A percentile compares a stretch with the other conserved stretches of the same genome.
Conservation (phyloP, 2,797 vertebrate genomes). For the Acanthopagrus latus region DNA sequence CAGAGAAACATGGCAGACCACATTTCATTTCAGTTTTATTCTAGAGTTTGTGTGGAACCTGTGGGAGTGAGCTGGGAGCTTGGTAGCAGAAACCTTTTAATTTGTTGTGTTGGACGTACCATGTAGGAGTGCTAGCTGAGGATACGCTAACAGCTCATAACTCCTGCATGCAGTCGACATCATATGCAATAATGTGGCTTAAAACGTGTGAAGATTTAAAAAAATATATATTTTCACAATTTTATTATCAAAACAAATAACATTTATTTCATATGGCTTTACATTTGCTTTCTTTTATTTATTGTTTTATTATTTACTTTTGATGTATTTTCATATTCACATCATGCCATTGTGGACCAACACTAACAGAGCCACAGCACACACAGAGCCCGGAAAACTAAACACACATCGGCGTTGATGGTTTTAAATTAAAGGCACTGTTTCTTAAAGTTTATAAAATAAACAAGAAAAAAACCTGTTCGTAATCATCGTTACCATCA, state of each 20-base stretch:
- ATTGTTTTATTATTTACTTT: conserved; percentile 33
- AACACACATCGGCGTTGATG: conserved; percentile 23
- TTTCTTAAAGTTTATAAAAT: conserved; percentile 60
- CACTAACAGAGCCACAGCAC: conserved; percentile 45
- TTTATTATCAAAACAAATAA: conserved; percentile 84
- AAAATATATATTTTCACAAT: conserved; percentile 58
- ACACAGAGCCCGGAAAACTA: conserved; percentile 32
- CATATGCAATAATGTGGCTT: conserved; percentile 51
- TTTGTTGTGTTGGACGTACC: neutral
- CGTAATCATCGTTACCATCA: conserved; percentile 19
- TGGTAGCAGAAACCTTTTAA: neutral
- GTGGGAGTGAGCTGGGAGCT: neutral
- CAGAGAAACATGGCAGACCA: neutral
- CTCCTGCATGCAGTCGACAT: conserved; percentile 7
- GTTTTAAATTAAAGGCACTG: conserved; percentile 81
- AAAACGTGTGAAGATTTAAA: conserved; percentile 44
- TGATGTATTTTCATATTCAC: conserved; percentile 50
- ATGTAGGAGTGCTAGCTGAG: neutral
- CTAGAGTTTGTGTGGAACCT: neutral
- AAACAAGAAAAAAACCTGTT: conserved; percentile 48
- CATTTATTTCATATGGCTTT: conserved; percentile 63
- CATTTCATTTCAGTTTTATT: neutral
- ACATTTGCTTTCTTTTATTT: conserved; percentile 55
- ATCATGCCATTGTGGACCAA: conserved; percentile 60
- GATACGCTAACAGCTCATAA: neutral